Evolutionary conservation across 2,888 invertebrate genomes (phyloP), one percentile per base, ranked within the genome.

Genomic region (Agrochola macilenta): DNA sequence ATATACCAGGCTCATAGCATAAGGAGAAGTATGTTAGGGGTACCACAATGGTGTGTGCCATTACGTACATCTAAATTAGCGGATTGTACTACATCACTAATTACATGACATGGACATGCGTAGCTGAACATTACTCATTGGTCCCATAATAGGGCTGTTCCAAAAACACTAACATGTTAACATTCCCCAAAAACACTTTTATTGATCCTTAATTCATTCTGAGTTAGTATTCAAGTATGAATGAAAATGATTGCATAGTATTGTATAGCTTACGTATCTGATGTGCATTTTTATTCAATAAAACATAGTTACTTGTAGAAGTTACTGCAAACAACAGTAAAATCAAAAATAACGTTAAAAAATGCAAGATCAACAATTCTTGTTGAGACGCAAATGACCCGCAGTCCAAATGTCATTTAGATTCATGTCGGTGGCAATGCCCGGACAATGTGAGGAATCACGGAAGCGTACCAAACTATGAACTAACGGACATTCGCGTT

Each of bases 401-500:
- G 73, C 65, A 79, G 78, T 83, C 52, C 39, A 76, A 88, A 82
- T 74, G 81, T 77, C 84, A 81, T 84, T 76, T 69, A 79, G 79
- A 88, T 87, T 76, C 87, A 85, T 81, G 79, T 82, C 74, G 65
- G 78, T 81, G 65, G 83, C 76, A 88, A 79, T 82, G 83, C 78
- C 79, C 85, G 75, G 74, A 79, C 60, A 87, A 91, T 88, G 87
- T 85, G 84, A 86, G 88, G 83, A 88, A 88, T 89, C 84, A 81
- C 76, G 84, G 83, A 84, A 88, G 68, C 87, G 83, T 87, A 83
- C 73, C 79, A 78, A 85, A 82, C 83, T 88, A 78, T 84, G 85
- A 81, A 74, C 70, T 66, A 72, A 65, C 81, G 81, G 76, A 84
- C 81, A 88, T 84, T 85, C 85, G 83, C 83, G 77, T 84, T 65